These are phyloP conservation scores for Tenthredo mesomela DNA, from an alignment of 2,888 invertebrate species.

Conservation along the genomic window DNA sequence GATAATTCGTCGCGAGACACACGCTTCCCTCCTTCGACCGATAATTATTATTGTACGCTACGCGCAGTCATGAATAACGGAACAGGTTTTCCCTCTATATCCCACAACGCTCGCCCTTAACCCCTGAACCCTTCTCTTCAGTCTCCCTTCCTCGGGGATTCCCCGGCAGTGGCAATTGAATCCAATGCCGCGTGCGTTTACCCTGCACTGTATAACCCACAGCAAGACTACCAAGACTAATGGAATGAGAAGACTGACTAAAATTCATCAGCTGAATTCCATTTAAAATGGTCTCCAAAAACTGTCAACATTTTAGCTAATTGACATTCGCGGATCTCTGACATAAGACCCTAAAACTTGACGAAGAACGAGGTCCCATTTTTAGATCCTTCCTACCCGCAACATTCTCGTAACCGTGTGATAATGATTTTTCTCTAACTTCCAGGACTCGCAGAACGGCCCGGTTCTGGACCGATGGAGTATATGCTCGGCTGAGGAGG, in stretches of 20 bases:
- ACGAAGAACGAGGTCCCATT: neutral
- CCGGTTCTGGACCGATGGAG: constrained; percentile 92
- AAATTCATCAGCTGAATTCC: neutral
- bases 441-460: constrained; percentile 90
- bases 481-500: constrained; percentile 92
- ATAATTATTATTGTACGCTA: constrained; percentile 48
- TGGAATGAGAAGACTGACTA: neutral
- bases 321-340: neutral
- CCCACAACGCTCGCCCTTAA: constrained; percentile 26
- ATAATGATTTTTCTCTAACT: constrained; percentile 78
- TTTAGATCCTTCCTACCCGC: neutral
- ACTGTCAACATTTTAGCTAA: neutral
- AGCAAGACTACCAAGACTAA: neutral
- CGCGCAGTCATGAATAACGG: constrained; percentile 49
- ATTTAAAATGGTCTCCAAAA: neutral
- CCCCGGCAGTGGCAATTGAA: constrained; percentile 46
- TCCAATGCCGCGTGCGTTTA: constrained; percentile 76
- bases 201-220: neutral
- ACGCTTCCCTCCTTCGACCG: constrained; percentile 2
- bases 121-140: constrained; percentile 35
- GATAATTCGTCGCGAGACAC: constrained; percentile 48
- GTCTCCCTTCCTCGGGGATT: constrained; percentile 39
- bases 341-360: neutral
- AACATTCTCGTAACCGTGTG: neutral
- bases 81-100: constrained; percentile 40